Evolutionary conservation across 2,888 invertebrate genomes (phyloP), one percentile per base, ranked within the genome.

Genomic region (Agrotis ipsilon): DNA sequence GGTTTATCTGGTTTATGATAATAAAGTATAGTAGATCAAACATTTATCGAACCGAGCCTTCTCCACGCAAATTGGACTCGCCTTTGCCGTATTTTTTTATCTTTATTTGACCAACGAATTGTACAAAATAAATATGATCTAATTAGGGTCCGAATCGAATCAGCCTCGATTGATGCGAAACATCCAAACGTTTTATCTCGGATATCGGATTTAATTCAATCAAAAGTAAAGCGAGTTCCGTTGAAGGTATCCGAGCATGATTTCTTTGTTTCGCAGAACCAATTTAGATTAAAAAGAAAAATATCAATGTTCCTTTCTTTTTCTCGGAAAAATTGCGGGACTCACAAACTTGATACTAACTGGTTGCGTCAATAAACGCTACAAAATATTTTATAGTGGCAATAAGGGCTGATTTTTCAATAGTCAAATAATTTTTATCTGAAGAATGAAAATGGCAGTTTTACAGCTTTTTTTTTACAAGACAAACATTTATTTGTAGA

Each of bases 181-280:
- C 54, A 74, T 54, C 54, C 21, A 55, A 64, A 57, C 21, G 43
- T 59, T 74, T 78, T 61, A 74, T 64, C 64, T 65, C 19, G 49
- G 61, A 68, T 76, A 71, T 72, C 49, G 46, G 46, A 79, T 82
- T 72, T 61, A 79, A 73, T 52, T 76, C 60, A 71, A 71, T 79
- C 65, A 72, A 79, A 64, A 57, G 68, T 71, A 64, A 81, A 78
- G 51, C 57, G 71, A 48, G 54, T 46, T 64, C 45, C 43, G 18
- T 32, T 48, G 32, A 65, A 65, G 52, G 57, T 69, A 75, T 60
- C 46, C 9, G n/a, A 49, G 43, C 55, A 61, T 54, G 60, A 64
- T 57, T 63, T 68, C 67, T 70, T 65, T 70, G 81, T 81, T 68
- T 65, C 54, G 7, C 46, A 16, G 64, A 54, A 51, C 18, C 39